Evolutionary conservation across 2,888 invertebrate species (phyloP), one percentile per base, ranked within the genome.

Genomic region (Ennomos erosarius): DNA sequence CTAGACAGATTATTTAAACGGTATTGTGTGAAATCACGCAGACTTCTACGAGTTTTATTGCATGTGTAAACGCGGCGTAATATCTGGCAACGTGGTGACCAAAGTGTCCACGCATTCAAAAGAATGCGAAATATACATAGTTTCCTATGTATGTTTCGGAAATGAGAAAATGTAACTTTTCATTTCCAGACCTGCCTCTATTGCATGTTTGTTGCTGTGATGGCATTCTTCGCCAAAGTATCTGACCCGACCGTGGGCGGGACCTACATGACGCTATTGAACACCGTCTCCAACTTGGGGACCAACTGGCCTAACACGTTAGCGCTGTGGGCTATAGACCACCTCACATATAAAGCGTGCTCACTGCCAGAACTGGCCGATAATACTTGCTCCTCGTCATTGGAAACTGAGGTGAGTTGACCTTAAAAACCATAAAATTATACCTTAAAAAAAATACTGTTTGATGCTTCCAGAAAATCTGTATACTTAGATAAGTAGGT

Each of bases 191-290:
- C 99, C 34, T 96, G 98, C 71, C 93, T 98, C 0, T 99, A 99
- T 88, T 96, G 97, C 77, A 99, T 99, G 98, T 99, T 98, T 87
- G 99, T 99, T 6, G 96, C 99, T 0, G 95, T 96, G 59, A 99
- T 99, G 99, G 98, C 99, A 9, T 99, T 99, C 92, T 98, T 98
- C 87, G 99, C 99, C 0, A 97, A 97, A 88, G 95, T 99, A 49
- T 99, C 99, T 62, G 99, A 99, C 84, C 98, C 99, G 0, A 94
- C 96, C 0, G 98, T 99, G 0, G 99, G 99, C 1, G 99, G 99
- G 6, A 99, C 99, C 0, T 99, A 99, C 84, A 99, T 99, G 99
- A 99, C 99, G 0, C 93, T 99, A 50, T 93, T 99, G 11, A 99
- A 99, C 84, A 99, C 99, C 0, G 93, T 99, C 16, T 95, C 96